Conservation (phyloP, 2,113 vertebrate genomes). For the Urocolius indicus region DNA sequence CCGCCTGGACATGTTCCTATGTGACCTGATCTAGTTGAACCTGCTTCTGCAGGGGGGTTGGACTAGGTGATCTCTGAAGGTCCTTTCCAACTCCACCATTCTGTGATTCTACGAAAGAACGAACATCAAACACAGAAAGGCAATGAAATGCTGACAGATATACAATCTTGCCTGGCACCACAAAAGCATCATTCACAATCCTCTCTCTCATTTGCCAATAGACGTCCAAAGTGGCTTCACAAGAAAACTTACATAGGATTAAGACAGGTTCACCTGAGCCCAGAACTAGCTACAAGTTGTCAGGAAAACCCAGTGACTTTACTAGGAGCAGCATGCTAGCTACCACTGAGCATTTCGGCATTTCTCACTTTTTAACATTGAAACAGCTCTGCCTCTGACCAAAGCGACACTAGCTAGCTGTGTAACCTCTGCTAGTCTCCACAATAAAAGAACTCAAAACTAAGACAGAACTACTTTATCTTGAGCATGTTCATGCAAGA, state of each 20-base stretch:
- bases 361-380: not conserved
- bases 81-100: too few relatives aligned
- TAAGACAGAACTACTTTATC: not conserved
- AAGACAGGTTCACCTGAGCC: not conserved
- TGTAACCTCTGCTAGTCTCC: not conserved
- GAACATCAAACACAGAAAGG: not conserved
- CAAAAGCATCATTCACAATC: not conserved
- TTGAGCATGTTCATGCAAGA: slow-evolving; percentile 4
- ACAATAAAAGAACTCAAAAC: slow-evolving; percentile 10
- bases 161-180: not conserved
- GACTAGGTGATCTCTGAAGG: too few relatives aligned
- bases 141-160: not conserved
- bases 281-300: not conserved
- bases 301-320: not conserved
- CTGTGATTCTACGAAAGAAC: too few relatives aligned
- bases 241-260: not conserved
- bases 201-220: not conserved
- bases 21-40: too few relatives aligned
- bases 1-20: too few relatives aligned
- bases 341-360: not conserved
- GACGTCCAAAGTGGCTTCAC: not conserved
- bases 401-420: not conserved
- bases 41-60: too few relatives aligned
- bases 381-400: not conserved
- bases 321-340: not conserved